A percentile compares a stretch with the other conserved stretches of the same genome.
Conservation (phyloP, 1,140 invertebrate genomes). For the Saccostrea echinata region DNA sequence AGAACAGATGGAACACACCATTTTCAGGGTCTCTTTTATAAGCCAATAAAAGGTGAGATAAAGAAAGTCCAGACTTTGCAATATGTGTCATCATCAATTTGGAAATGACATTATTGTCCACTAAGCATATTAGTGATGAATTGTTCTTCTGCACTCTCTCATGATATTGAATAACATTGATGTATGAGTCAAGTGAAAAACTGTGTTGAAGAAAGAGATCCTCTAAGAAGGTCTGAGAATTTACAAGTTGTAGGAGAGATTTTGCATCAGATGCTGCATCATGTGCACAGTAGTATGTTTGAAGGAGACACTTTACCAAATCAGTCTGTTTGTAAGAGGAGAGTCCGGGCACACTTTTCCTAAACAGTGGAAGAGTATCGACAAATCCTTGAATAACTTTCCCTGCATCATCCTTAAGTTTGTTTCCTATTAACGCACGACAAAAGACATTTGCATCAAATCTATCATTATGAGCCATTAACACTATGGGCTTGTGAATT, state of each 20-base stretch:
- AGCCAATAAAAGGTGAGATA: background rate
- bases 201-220: background rate
- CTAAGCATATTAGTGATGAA: background rate
- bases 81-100: background rate
- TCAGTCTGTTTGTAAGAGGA: background rate
- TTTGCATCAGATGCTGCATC: slow-evolving; percentile 15
- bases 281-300: background rate
- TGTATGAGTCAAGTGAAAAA: background rate
- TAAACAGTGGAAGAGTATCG: background rate
- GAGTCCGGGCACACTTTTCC: background rate
- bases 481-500: background rate
- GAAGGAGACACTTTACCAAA: background rate
- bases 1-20: background rate
- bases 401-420: background rate
- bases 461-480: no score
- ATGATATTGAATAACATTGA: background rate
- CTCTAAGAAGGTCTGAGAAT: background rate
- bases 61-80: background rate
- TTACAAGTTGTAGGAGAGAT: background rate
- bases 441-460: no score
- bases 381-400: slow-evolving; percentile 19
- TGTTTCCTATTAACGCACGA: no score
- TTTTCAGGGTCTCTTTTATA: background rate
- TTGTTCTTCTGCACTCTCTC: background rate
- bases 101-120: background rate